A percentile compares a stretch with the other conserved stretches of the same genome.
These are phyloP conservation scores for Blastobasis adustella DNA, from an alignment of 2,888 invertebrate species.

Conservation along the genomic window DNA sequence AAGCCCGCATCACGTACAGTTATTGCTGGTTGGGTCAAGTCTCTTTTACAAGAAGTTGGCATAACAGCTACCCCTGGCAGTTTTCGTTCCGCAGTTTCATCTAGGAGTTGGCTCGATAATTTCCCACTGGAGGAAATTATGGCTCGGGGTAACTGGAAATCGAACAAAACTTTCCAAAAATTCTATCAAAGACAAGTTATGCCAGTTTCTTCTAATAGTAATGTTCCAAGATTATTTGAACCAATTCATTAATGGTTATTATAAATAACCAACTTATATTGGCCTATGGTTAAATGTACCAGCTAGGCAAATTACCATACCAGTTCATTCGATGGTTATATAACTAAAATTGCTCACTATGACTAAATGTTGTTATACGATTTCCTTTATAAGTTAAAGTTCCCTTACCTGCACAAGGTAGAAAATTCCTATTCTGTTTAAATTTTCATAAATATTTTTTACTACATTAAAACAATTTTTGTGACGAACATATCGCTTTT, in stretches of 20 bases:
- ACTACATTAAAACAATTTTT: too few relatives aligned
- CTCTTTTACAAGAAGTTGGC: constrained; percentile 4
- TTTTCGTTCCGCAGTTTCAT: constrained; percentile 11
- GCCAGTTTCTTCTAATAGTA: not conserved
- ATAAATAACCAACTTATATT: not conserved
- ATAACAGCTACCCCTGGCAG: constrained; percentile 9
- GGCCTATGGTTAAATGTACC: too few relatives aligned
- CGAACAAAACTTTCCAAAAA: constrained; percentile 7
- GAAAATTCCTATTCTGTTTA: too few relatives aligned
- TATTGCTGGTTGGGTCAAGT: constrained; percentile 13
- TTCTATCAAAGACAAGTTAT: constrained; percentile 10
- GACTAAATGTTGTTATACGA: not conserved
- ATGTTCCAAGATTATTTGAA: not conserved
- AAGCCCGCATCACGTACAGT: constrained; percentile 11
- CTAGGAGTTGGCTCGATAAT: constrained; percentile 10
- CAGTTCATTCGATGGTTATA: not conserved
- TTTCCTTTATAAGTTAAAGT: too few relatives aligned
- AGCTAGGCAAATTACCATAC: not conserved
- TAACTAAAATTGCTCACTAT: not conserved
- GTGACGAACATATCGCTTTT: not conserved
- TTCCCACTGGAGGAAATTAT: constrained; percentile 10
- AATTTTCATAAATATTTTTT: too few relatives aligned
- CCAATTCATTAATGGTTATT: not conserved
- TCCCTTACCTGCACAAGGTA: too few relatives aligned
- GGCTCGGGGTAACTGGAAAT: constrained; percentile 9